Evolutionary conservation across 2,888 invertebrate species (phyloP), one percentile per base, ranked within the genome.

Genomic region (Luperina nickerlii): DNA sequence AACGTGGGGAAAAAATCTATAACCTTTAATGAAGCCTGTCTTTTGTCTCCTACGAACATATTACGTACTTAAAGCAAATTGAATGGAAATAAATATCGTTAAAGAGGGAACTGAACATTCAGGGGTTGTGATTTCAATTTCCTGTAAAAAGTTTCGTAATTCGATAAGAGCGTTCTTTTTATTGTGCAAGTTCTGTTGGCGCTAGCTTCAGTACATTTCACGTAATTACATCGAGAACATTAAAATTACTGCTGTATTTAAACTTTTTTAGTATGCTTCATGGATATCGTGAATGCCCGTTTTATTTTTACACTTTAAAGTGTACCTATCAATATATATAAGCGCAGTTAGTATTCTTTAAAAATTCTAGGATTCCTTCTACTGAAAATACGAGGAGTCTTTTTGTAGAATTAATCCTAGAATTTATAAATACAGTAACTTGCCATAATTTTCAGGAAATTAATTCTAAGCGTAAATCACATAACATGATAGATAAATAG

Each of bases 91-190:
- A 54, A 73, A 76, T 66, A 66, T 42, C 2, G 18, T 73, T 75
- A 70, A 70, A 74, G 42, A 74, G 32, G 20, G 57, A 77, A 79
- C 38, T 75, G 51, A 78, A 74, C 48, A 70, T 57, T 72, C 69
- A 51, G 75, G 57, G 60, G 71, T 72, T 27, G 66, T 51, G 66
- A 77, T 80, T 85, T 79, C 75, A 84, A 82, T 78, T 78, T 82
- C 45, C 76, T 76, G 73, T 74, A 69, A 84, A 88, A 87, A 88
- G 54, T 83, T 82, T 66, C 13, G 42, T 77, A 81, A 88, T 78
- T 74, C 57, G 62, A 74, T 78, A 38, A 74, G 48, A 51, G 51
- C 74, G 68, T 72, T 62, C 32, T 81, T 84, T 82, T 84, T 84
- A 85, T 77, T 79, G 74, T 78, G n/a, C 45, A 74, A 84, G 79